These are phyloP conservation scores for Drosophila sordidula DNA, from an alignment of 2,888 invertebrate genomes.

Conservation along the genomic window DNA sequence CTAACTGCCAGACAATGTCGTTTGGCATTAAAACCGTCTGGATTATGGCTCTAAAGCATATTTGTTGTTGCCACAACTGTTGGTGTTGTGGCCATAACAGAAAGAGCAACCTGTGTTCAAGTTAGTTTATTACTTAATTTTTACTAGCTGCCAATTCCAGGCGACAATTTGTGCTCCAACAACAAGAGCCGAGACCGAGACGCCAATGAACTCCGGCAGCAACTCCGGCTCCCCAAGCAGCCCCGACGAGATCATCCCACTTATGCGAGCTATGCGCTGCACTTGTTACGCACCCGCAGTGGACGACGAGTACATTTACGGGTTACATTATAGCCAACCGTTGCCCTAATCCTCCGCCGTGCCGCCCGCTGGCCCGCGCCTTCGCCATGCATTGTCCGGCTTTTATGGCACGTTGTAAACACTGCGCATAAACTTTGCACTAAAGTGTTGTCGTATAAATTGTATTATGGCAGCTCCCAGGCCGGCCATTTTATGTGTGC, in stretches of 20 bases:
- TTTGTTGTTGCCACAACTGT: slow-evolving; percentile 46
- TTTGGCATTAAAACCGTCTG: slow-evolving; percentile 57
- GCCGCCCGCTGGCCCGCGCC: not conserved
- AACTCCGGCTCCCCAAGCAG: slow-evolving; percentile 6
- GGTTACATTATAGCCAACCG: slow-evolving; percentile 57
- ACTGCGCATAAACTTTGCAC: slow-evolving; percentile 79
- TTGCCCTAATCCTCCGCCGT: slow-evolving; percentile 46
- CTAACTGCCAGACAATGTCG: slow-evolving; percentile 51
- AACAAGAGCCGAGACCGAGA: slow-evolving; percentile 15
- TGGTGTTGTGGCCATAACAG: slow-evolving; percentile 30
- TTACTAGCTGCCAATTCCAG: slow-evolving; percentile 78
- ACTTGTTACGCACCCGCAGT: slow-evolving; percentile 72
- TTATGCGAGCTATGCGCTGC: slow-evolving; percentile 60
- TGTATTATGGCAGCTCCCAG: slow-evolving; percentile 79
- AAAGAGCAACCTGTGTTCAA: slow-evolving; percentile 54
- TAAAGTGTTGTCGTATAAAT: slow-evolving; percentile 81
- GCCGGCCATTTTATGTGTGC: slow-evolving; percentile 66
- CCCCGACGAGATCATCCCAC: slow-evolving; percentile 49
- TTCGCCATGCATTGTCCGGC: slow-evolving; percentile 67
- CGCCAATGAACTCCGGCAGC: slow-evolving; percentile 38
- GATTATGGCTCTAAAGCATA: slow-evolving; percentile 50
- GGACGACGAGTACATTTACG: slow-evolving; percentile 53
- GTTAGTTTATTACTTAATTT: slow-evolving; percentile 77
- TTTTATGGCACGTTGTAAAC: slow-evolving; percentile 79
- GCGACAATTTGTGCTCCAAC: slow-evolving; percentile 62